phyloP scores from a whole-genome alignment of 2,888 invertebrate genomes.

The Ectemnius lituratus region DNA sequence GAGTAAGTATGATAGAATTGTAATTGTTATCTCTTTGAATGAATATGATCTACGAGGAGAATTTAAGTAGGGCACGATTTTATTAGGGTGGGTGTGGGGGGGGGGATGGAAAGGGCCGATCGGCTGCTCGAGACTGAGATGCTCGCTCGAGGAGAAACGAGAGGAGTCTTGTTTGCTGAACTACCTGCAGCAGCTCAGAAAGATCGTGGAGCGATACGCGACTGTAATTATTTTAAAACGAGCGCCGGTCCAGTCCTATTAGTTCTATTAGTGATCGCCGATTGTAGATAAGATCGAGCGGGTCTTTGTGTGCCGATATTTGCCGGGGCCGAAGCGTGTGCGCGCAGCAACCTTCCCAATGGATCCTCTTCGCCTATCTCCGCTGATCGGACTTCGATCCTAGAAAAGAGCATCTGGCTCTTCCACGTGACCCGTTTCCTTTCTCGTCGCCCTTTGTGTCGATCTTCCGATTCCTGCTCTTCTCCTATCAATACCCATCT shows the following conservation, averaged over 20 bases:
- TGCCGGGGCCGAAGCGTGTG: conserved; percentile 38
- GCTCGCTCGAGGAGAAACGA: conserved; percentile 1
- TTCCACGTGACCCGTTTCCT: conserved; percentile 61
- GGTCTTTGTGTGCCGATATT: conserved; percentile 56
- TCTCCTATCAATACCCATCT: conserved; percentile 30
- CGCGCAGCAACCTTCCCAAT: conserved; percentile 5
- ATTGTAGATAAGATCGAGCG: conserved; percentile 59
- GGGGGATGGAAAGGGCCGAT: no score
- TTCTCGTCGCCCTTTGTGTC: conserved; percentile 57
- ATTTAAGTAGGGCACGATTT: no score
- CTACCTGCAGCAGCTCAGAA: conserved; percentile 44
- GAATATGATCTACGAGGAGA: no score
- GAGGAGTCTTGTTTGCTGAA: conserved; percentile 38
- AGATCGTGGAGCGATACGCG: conserved; percentile 52
- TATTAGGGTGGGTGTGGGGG: no score
- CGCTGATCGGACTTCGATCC: conserved; percentile 48
- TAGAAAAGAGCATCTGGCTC: conserved; percentile 72
- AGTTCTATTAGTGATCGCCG: conserved; percentile 60
- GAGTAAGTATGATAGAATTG: no score
- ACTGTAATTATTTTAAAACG: conserved; percentile 66
- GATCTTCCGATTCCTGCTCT: conserved; percentile 53
- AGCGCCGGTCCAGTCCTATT: conserved; percentile 60
- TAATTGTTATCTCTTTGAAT: no score
- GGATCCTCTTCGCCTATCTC: conserved; percentile 37
- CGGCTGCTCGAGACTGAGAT: no score